Evolutionary conservation across 2,113 vertebrate species (phyloP).

Genomic region (Oxyura jamaicensis): DNA sequence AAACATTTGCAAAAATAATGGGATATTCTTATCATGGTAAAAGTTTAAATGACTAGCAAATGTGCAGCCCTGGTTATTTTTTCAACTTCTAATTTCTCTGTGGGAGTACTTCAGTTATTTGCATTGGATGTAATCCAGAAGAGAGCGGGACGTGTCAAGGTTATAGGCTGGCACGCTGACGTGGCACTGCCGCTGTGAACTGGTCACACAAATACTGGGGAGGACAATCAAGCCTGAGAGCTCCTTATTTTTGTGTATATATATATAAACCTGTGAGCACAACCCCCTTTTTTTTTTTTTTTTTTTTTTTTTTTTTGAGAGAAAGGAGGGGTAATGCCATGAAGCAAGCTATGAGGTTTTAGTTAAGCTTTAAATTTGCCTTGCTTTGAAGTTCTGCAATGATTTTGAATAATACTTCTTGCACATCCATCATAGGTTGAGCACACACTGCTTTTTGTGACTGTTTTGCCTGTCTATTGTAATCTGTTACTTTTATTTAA

Average conservation of each 20-base stretch:
- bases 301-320: no score
- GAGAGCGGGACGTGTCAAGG: neutral
- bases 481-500: neutral
- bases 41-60: neutral
- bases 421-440: neutral
- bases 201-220: no score
- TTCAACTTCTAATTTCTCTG: neutral
- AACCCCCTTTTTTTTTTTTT: no score
- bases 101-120: neutral
- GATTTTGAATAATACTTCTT: neutral
- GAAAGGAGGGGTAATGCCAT: no score
- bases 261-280: no score
- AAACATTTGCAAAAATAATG: neutral
- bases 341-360: no score
- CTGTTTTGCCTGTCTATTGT: neutral
- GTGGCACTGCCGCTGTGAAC: no score
- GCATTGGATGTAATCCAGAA: fast-evolving
- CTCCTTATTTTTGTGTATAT: no score
- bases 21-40: neutral
- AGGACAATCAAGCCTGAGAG: no score
- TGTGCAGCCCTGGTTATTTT: no score
- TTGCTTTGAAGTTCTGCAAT: no score
- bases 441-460: neutral
- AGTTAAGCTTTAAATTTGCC: no score
- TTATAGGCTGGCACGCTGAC: neutral